Conservation (phyloP, 2,113 vertebrate genomes). For the Rhea pennata region DNA sequence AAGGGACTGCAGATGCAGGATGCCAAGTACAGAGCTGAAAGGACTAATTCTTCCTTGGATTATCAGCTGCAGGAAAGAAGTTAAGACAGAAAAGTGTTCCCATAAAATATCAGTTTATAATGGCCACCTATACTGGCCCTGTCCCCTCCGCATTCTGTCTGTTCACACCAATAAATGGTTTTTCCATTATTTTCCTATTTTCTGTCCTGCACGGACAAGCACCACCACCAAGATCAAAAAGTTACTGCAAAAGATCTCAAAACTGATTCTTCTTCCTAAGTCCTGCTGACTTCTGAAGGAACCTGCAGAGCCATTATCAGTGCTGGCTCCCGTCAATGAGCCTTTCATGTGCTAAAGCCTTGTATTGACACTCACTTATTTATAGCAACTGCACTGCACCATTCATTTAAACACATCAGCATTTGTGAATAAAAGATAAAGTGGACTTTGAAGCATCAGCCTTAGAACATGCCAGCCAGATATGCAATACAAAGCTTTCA, state of each 20-base stretch:
- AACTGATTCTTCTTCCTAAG: slow-evolving; percentile 6
- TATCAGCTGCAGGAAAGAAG: neutral
- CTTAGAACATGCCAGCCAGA: neutral
- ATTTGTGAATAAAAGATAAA: slow-evolving; percentile 63
- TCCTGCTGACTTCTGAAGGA: slow-evolving; percentile 61
- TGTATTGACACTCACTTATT: slow-evolving; percentile 67
- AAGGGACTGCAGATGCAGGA: neutral
- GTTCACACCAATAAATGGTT: slow-evolving; percentile 13
- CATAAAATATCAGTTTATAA: slow-evolving; percentile 19
- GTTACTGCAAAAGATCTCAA: neutral
- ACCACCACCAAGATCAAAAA: slow-evolving; percentile 21
- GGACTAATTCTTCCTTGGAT: neutral
- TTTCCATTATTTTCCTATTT: slow-evolving; percentile 15
- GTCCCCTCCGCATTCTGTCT: neutral
- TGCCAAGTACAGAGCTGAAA: neutral
- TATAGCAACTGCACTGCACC: slow-evolving; percentile 68
- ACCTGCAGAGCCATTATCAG: slow-evolving; percentile 67
- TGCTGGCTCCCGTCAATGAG: slow-evolving; percentile 54
- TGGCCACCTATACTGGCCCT: neutral
- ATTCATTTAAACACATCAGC: slow-evolving; percentile 65
- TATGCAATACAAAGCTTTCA: neutral
- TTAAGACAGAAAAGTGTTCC: neutral
- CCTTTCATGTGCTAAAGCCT: slow-evolving; percentile 68
- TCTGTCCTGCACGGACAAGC: neutral
- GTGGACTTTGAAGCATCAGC: slow-evolving; percentile 49